Evolutionary conservation across 2,888 invertebrate species (phyloP).

Genomic region (Onthophagus sagittarius): DNA sequence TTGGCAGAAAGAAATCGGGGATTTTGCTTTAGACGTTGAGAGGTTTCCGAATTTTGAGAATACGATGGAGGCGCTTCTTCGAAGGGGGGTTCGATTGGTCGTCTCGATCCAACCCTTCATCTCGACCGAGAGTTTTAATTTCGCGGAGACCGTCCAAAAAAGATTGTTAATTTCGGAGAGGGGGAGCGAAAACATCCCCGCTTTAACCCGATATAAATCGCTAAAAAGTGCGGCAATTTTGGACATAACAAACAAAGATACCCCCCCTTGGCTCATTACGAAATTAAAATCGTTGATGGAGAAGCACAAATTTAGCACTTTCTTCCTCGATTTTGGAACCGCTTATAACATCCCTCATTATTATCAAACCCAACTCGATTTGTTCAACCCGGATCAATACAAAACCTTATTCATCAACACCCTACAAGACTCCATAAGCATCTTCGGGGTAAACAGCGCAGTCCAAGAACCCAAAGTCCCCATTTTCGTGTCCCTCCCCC

Average conservation of each 20-base stretch:
- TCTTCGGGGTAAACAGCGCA: slow-evolving; percentile 82
- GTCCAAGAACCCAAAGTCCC: slow-evolving; percentile 78
- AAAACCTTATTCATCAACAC: slow-evolving; percentile 68
- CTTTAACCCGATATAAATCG: slow-evolving; percentile 77
- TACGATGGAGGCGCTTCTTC: slow-evolving; percentile 74
- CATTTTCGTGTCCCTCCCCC: slow-evolving; percentile 80
- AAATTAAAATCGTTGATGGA: slow-evolving; percentile 68
- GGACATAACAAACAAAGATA: slow-evolving; percentile 80
- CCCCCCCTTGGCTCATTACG: slow-evolving; percentile 73
- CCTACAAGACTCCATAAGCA: slow-evolving; percentile 57
- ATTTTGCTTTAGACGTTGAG: slow-evolving; percentile 73
- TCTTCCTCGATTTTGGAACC: slow-evolving; percentile 77
- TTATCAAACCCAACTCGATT: slow-evolving; percentile 69
- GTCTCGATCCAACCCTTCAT: slow-evolving; percentile 90
- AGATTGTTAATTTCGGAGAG: slow-evolving; percentile 76
- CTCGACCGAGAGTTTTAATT: slow-evolving; percentile 79
- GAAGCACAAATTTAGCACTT: slow-evolving; percentile 78
- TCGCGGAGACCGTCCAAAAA: slow-evolving; percentile 72
- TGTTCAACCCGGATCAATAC: slow-evolving; percentile 80
- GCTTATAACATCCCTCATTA: slow-evolving; percentile 85
- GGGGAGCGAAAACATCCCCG: slow-evolving; percentile 76
- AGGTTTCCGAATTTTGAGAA: slow-evolving; percentile 76
- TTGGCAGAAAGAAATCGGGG: slow-evolving; percentile 83
- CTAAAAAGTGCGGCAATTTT: slow-evolving; percentile 77
- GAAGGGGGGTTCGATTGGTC: slow-evolving; percentile 81